Evolutionary conservation across 2,113 vertebrate species (phyloP).

Genomic region (Scopus umbretta): DNA sequence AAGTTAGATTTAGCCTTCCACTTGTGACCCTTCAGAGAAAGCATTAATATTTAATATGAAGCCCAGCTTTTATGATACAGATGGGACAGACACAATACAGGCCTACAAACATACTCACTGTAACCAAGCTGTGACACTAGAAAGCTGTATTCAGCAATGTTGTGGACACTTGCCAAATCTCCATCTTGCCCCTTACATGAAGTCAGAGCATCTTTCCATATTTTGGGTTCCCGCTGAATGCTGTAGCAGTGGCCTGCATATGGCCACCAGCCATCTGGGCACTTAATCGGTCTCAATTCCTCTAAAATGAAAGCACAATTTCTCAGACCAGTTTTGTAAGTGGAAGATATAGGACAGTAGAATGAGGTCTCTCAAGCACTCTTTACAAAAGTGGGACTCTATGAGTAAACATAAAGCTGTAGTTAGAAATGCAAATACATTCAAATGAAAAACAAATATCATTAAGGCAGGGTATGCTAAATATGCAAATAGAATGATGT

Average conservation of each 20-base stretch:
- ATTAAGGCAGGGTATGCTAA: background rate
- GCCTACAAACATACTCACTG: conserved; percentile 68
- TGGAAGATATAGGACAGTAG: background rate
- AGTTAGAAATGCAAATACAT: background rate
- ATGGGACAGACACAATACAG: background rate
- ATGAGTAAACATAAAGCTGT: background rate
- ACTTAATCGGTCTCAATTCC: conserved; percentile 61
- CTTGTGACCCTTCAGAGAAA: background rate
- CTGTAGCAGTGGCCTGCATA: conserved; percentile 86
- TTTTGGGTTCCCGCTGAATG: conserved; percentile 72
- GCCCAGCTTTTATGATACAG: background rate
- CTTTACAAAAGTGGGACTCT: background rate
- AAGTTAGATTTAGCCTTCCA: background rate
- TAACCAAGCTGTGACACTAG: conserved; percentile 86
- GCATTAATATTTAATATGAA: background rate
- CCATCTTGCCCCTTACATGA: conserved; percentile 82
- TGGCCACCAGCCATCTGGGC: conserved; percentile 80
- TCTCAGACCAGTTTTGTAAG: background rate
- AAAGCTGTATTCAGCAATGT: conserved; percentile 87
- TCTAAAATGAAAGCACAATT: background rate
- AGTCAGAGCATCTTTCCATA: conserved; percentile 79
- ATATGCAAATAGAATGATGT: background rate
- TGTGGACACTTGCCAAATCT: conserved; percentile 85
- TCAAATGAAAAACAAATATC: background rate
- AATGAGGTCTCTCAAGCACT: background rate